Evolutionary conservation across 2,797 vertebrate species (phyloP).

Genomic region (Salmo trutta): DNA sequence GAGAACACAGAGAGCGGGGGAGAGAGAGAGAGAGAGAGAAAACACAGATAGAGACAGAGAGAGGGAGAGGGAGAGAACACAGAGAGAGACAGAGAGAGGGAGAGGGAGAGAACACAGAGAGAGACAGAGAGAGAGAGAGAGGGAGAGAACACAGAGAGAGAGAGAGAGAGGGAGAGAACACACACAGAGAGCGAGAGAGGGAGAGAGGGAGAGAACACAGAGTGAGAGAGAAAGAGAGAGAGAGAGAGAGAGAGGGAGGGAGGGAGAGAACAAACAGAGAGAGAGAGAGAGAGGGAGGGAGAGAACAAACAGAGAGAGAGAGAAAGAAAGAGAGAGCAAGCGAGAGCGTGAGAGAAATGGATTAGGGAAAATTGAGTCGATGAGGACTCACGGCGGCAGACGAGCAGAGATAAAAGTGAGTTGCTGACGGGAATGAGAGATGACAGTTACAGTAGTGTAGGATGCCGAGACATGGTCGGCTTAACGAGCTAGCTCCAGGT

Average conservation of each 20-base stretch:
- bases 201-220: no score
- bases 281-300: not conserved
- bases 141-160: not conserved
- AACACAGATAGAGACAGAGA: no score
- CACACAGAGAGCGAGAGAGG: not conserved
- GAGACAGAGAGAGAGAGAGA: not conserved
- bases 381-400: not conserved
- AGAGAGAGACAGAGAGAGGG: conserved; percentile 29
- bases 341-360: not conserved
- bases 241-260: not conserved
- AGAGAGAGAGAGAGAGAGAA: no score
- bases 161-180: not conserved
- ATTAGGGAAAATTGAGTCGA: not conserved
- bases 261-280: not conserved
- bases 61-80: conserved; percentile 26
- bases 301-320: not conserved
- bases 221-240: no score
- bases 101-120: conserved; percentile 18
- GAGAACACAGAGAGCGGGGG: not conserved
- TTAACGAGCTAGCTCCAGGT: conserved; percentile 4
- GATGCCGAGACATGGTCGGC: not conserved
- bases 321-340: not conserved
- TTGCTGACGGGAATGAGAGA: conserved; percentile 5
- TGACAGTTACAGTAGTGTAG: conserved; percentile 33
- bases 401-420: not conserved